Base-by-base conservation (phyloP, 2,888 invertebrate genomes). In the Philonicus albiceps region DNA sequence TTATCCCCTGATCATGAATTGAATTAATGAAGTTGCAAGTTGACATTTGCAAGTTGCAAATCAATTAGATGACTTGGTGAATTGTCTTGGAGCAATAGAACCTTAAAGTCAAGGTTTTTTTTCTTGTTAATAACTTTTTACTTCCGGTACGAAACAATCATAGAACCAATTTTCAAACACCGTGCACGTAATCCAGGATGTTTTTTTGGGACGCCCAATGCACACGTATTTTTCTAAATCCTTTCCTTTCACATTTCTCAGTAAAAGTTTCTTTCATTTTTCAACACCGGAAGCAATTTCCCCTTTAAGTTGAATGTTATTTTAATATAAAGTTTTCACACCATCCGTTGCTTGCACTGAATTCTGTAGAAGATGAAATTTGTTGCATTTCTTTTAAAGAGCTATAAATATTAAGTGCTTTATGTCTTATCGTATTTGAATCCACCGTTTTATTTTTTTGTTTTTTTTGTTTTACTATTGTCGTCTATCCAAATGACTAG, bases 141-240 rank as follows among this genome's bases (percentile, higher is more conserved):
- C 73, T 13, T 73, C 84, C 2, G 22, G 37, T 0, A 64, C n/a
- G n/a, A n/a, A n/a, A n/a, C n/a, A n/a, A n/a, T n/a, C n/a, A n/a
- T n/a, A n/a, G n/a, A n/a, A n/a, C n/a, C n/a, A n/a, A n/a, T n/a
- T n/a, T n/a, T n/a, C n/a, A n/a, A n/a, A n/a, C n/a, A n/a, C n/a
- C n/a, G n/a, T n/a, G n/a, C n/a, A n/a, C n/a, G n/a, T n/a, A n/a
- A n/a, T n/a, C n/a, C n/a, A n/a, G n/a, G n/a, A n/a, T n/a, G n/a
- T n/a, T n/a, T n/a, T n/a, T n/a, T n/a, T n/a, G n/a, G n/a, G n/a
- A n/a, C n/a, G n/a, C 34, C n/a, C 83, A 55, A 83, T 89, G 89
- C 30, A 87, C 7, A 90, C 90, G 86, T 90, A n/a, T n/a, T 22
- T 6, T 5, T 64, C 8, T 40, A 7, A 40, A 40, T 40, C 8